phyloP scores from a whole-genome alignment of 2,888 invertebrate species.

The Dendrolimus pini region DNA sequence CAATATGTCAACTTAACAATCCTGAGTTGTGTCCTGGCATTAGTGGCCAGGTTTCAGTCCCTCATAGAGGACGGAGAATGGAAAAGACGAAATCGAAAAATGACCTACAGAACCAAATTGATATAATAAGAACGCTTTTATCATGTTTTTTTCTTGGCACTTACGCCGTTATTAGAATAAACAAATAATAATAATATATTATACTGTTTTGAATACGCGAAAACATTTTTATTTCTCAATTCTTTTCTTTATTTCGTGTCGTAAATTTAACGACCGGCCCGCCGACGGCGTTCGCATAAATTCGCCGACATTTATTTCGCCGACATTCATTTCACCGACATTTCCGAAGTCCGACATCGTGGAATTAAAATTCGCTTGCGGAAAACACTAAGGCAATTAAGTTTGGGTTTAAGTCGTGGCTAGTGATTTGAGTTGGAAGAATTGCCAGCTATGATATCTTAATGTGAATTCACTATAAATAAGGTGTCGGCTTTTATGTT shows the following conservation, averaged over 20 bases:
- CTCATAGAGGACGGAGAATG: too few species aligned
- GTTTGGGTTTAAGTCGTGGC: too few species aligned
- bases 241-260: slow-evolving; percentile 37
- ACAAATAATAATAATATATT: not conserved
- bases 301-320: slow-evolving; percentile 28
- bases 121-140: too few species aligned
- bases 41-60: too few species aligned
- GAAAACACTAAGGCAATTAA: not conserved
- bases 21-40: too few species aligned
- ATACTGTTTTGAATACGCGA: slow-evolving; percentile 22
- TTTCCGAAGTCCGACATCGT: not conserved
- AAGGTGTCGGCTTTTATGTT: too few species aligned
- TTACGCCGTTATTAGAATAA: not conserved
- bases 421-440: too few species aligned
- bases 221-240: slow-evolving; percentile 57
- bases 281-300: slow-evolving; percentile 45
- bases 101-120: too few species aligned
- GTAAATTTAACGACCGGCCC: slow-evolving; percentile 42
- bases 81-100: too few species aligned
- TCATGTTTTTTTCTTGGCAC: not conserved
- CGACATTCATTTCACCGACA: not conserved
- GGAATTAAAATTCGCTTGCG: not conserved
- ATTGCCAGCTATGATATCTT: too few species aligned
- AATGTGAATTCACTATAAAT: too few species aligned
- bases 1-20: too few species aligned